Evolutionary conservation across 2,797 vertebrate genomes (phyloP), one percentile per base, ranked within the genome.

Genomic region (Sebastes vulpes): DNA sequence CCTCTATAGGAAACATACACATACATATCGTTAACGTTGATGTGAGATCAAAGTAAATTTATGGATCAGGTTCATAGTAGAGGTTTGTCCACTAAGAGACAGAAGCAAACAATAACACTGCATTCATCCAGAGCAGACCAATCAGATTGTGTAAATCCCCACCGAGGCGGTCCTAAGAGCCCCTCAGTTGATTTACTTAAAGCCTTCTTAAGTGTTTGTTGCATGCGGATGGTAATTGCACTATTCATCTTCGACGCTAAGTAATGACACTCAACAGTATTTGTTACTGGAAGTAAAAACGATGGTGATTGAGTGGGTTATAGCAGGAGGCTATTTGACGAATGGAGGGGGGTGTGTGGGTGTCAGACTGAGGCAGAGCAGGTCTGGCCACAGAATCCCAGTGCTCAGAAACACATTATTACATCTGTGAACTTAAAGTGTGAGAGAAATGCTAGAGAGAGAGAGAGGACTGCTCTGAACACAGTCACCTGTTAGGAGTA

Each of bases 161-260:
- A 20, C 42, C 23, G 77, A 42, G 52, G 31, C 56, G 23, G 35
- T 57, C 71, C 66, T 68, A 53, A 80, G 48, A 69, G 60, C 52
- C 58, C 12, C 52, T 74, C 52, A 6, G 46, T 50, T 50, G 53
- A 59, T 68, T 78, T 75, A 70, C 65, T 74, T 54, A 35, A 58
- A 79, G 63, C 18, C 65, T 65, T 46, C 67, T 66, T 56, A 76
- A 72, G 68, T 57, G 60, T 11, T 68, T 72, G 63, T 68, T 74
- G 73, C 78, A 76, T 20, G 65, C 46, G 25, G 69, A 72, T 61
- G 65, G n/a, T 72, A 79, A 85, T 85, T 83, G 75, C 72, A 28
- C 77, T 61, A 82, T 85, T 89, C 74, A 76, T 84, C 78, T 87
- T 75, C 35, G 32, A 52, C 20, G 48, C 78, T 52, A 87, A 80